phyloP scores from a whole-genome alignment of 2,113 vertebrate species.

The Glareola pratincola region DNA sequence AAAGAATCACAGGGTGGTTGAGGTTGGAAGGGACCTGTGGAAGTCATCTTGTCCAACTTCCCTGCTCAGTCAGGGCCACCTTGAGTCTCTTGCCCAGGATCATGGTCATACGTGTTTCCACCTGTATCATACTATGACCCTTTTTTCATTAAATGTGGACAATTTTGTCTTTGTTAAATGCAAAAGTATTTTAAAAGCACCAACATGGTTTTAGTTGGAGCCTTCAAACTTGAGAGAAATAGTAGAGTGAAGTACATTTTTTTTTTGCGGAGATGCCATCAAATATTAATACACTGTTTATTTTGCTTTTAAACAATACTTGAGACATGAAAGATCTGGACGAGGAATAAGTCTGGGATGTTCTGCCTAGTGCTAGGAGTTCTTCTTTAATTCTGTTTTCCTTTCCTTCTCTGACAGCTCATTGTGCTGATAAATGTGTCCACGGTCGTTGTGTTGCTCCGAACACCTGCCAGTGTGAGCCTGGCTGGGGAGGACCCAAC shows the following conservation, averaged over 20 bases:
- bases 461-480: constrained; percentile 99
- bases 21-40: neutral
- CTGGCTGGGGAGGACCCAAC: constrained; percentile 96
- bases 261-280: neutral
- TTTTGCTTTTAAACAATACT: constrained; percentile 50
- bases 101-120: neutral
- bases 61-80: neutral
- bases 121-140: neutral
- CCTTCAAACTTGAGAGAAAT: neutral
- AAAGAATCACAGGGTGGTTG: neutral
- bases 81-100: neutral
- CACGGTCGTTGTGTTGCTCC: constrained; percentile 95
- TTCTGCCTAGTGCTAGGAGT: neutral
- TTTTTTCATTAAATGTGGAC: neutral
- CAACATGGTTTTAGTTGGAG: neutral
- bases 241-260: neutral
- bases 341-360: neutral
- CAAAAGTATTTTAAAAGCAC: neutral
- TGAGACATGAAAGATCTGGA: constrained; percentile 11
- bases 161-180: neutral
- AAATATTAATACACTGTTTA: neutral
- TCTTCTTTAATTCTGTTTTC: constrained; percentile 57
- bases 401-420: constrained; percentile 80
- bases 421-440: constrained; percentile 93
- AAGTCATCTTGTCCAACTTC: neutral